phyloP scores from a whole-genome alignment of 2,888 invertebrate species.

The Lepas anatifera region DNA sequence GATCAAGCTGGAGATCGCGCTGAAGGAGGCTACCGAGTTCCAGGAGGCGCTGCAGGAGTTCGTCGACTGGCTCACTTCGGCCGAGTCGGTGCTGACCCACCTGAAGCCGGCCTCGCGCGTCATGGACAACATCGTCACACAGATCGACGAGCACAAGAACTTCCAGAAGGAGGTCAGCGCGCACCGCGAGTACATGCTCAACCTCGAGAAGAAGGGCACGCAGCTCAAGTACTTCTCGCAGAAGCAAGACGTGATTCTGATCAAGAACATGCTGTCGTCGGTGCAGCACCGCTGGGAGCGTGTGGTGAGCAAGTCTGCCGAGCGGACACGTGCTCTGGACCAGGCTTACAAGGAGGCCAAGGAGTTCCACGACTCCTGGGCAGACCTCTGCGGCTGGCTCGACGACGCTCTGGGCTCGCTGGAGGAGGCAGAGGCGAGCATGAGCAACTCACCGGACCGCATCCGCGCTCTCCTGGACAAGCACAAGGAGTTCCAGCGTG shows the following conservation, averaged over 20 bases:
- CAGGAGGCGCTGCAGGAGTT: slow-evolving; percentile 89
- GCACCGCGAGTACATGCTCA: slow-evolving; percentile 87
- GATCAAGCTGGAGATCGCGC: slow-evolving; percentile 91
- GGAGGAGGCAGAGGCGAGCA: slow-evolving; percentile 43
- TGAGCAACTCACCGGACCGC: slow-evolving; percentile 78
- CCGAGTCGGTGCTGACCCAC: slow-evolving; percentile 77
- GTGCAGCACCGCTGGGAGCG: slow-evolving; percentile 98
- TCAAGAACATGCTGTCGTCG: slow-evolving; percentile 92
- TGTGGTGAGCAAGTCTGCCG: slow-evolving; percentile 86
- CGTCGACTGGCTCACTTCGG: slow-evolving; percentile 90
- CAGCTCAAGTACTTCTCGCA: slow-evolving; percentile 98
- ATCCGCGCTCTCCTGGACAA: slow-evolving; percentile 65
- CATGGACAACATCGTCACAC: slow-evolving; percentile 77
- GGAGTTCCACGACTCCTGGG: slow-evolving; percentile 87
- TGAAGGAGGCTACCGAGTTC: slow-evolving; percentile 89
- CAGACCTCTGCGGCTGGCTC: slow-evolving; percentile 79
- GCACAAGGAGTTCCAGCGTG: slow-evolving; percentile 88
- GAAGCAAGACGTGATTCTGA: slow-evolving; percentile 96
- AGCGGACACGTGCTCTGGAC: slow-evolving; percentile 83
- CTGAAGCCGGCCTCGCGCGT: slow-evolving; percentile 88
- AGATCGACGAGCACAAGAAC: slow-evolving; percentile 91
- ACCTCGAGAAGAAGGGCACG: slow-evolving; percentile 92
- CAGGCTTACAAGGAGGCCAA: slow-evolving; percentile 91
- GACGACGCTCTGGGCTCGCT: slow-evolving; percentile 70
- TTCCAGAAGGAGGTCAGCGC: slow-evolving; percentile 90